Evolutionary conservation across 2,113 vertebrate genomes (phyloP).

Genomic region (Aplodontia rufa): DNA sequence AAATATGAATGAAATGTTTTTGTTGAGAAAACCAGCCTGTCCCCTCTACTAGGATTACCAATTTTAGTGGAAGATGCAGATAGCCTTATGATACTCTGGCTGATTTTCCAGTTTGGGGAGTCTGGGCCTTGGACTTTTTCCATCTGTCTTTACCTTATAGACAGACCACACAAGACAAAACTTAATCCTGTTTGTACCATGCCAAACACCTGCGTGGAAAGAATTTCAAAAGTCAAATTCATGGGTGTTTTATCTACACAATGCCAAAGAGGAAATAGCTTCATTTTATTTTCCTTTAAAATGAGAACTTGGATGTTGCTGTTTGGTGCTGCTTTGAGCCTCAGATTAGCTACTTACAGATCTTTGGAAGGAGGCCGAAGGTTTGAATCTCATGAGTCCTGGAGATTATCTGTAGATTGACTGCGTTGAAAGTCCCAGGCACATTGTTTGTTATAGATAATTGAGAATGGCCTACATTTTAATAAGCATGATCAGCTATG

Average conservation of each 20-base stretch:
- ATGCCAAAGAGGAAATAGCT: conserved; percentile 21
- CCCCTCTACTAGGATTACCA: not conserved
- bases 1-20: not conserved
- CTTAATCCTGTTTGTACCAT: not conserved
- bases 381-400: not conserved
- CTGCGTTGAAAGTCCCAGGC: not conserved
- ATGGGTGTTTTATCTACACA: not conserved
- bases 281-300: not conserved
- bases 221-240: conserved; percentile 40
- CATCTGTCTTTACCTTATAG: conserved; percentile 16
- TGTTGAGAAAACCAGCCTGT: conserved; percentile 28
- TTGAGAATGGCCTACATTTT: conserved; percentile 52
- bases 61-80: not conserved
- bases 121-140: not conserved
- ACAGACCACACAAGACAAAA: conserved; percentile 12
- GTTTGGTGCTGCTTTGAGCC: not conserved
- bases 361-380: conserved; percentile 1
- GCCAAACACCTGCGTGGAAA: conserved; percentile 53
- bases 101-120: not conserved
- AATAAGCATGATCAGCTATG: conserved; percentile 56
- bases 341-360: not conserved
- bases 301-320: not conserved
- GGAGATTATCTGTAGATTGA: not conserved
- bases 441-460: not conserved
- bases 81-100: not conserved